phyloP scores from a whole-genome alignment of 2,113 vertebrate genomes.

The Hassar affinis region DNA sequence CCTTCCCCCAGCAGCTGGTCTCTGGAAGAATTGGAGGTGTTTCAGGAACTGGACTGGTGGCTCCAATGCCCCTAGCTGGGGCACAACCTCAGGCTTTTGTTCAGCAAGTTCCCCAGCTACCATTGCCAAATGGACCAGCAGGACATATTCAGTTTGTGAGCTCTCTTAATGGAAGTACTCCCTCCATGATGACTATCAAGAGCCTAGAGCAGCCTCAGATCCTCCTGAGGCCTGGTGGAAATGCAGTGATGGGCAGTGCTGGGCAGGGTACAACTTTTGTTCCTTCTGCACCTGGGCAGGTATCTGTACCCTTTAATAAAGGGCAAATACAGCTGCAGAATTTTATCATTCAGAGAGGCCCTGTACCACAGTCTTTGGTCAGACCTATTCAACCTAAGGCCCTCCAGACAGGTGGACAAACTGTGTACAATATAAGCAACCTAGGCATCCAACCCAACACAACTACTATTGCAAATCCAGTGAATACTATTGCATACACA shows the following conservation, averaged over 20 bases:
- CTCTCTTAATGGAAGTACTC: slow-evolving; percentile 84
- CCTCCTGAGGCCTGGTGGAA: slow-evolving; percentile 82
- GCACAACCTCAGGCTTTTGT: slow-evolving; percentile 87
- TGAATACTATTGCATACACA: slow-evolving; percentile 63
- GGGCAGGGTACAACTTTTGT: slow-evolving; percentile 77
- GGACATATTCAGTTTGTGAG: slow-evolving; percentile 94
- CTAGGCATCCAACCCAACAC: slow-evolving; percentile 74
- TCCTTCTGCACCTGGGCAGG: slow-evolving; percentile 82
- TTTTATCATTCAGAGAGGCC: slow-evolving; percentile 95
- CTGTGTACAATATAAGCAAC: slow-evolving; percentile 84
- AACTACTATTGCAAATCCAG: slow-evolving; percentile 72
- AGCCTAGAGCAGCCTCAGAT: slow-evolving; percentile 93
- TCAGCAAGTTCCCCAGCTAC: slow-evolving; percentile 87
- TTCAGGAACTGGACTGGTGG: slow-evolving; percentile 71
- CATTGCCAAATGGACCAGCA: slow-evolving; percentile 85
- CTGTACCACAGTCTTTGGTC: slow-evolving; percentile 75
- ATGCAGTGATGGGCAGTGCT: slow-evolving; percentile 55
- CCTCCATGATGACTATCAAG: slow-evolving; percentile 93
- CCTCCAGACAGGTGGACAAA: slow-evolving; percentile 84
- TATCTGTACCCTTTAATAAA: slow-evolving; percentile 92
- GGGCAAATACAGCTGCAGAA: slow-evolving; percentile 91
- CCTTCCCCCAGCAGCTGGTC: slow-evolving; percentile 72
- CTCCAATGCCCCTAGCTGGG: slow-evolving; percentile 80
- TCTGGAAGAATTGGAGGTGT: slow-evolving; percentile 68
- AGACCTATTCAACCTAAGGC: slow-evolving; percentile 96